Conservation (phyloP, 2,888 invertebrate genomes). For the Nomada lathburiana region DNA sequence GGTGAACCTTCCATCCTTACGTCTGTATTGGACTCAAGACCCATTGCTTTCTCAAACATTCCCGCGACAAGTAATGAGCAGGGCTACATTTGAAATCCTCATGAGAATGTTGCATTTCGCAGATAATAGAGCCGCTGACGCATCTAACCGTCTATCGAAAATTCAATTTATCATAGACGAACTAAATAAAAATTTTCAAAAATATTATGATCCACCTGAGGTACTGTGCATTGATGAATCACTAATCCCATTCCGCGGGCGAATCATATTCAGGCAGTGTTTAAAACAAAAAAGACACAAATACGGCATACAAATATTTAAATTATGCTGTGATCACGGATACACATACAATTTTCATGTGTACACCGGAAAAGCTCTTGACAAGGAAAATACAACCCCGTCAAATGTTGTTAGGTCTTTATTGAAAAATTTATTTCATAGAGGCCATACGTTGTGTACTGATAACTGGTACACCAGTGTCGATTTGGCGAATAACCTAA, state of each 20-base stretch:
- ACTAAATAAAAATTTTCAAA: slow-evolving; percentile 1
- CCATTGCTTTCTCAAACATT: not conserved
- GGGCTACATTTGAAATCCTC: not conserved
- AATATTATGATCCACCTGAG: slow-evolving; percentile 11
- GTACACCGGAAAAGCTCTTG: not conserved
- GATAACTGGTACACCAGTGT: slow-evolving; percentile 21
- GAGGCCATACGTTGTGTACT: slow-evolving; percentile 12
- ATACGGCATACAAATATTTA: slow-evolving; percentile 14
- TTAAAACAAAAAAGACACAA: slow-evolving; percentile 6
- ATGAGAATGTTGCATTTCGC: not conserved
- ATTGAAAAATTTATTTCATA: not conserved
- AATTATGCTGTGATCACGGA: not conserved
- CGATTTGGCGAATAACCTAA: not conserved
- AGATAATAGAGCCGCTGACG: not conserved
- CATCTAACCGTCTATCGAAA: not conserved
- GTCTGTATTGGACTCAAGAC: not conserved
- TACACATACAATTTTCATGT: slow-evolving; percentile 1
- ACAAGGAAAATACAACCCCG: not conserved
- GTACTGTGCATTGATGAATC: slow-evolving; percentile 8
- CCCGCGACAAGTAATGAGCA: not conserved
- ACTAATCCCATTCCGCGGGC: slow-evolving; percentile 9
- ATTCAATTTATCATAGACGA: slow-evolving; percentile 4
- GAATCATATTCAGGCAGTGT: not conserved
- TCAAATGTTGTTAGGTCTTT: not conserved
- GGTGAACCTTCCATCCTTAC: not conserved